Percentiles rank a stretch among this genome's conserved stretches.
These are phyloP conservation scores for Drosophila saltans DNA, from an alignment of 1,140 invertebrate genomes.

Conservation along the genomic window DNA sequence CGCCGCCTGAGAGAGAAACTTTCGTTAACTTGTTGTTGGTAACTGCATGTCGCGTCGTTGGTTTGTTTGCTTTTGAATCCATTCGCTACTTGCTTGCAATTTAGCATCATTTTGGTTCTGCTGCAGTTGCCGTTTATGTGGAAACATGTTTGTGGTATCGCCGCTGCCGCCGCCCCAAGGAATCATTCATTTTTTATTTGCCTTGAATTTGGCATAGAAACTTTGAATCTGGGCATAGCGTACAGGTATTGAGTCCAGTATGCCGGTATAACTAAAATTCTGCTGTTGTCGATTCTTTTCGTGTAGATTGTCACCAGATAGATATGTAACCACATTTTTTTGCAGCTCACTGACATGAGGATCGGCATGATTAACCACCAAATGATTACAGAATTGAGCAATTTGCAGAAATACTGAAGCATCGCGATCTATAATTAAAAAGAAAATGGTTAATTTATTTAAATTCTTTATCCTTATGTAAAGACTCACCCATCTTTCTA, in stretches of 20 bases:
- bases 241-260: slow-evolving; percentile 79
- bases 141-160: slow-evolving; percentile 44
- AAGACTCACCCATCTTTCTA: slow-evolving; percentile 84
- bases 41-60: slow-evolving; percentile 76
- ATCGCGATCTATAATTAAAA: slow-evolving; percentile 69
- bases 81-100: slow-evolving; percentile 58
- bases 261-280: slow-evolving; percentile 81
- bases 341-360: slow-evolving; percentile 75
- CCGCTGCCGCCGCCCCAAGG: slow-evolving; percentile 44
- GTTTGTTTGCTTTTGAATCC: slow-evolving; percentile 69
- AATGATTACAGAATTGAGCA: slow-evolving; percentile 81
- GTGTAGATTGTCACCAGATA: slow-evolving; percentile 79
- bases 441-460: too few relatives aligned
- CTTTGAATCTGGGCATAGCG: slow-evolving; percentile 81
- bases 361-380: slow-evolving; percentile 79
- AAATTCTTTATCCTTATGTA: too few relatives aligned
- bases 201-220: slow-evolving; percentile 82
- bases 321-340: slow-evolving; percentile 77
- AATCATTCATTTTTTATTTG: slow-evolving; percentile 78
- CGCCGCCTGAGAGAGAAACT: slow-evolving; percentile 57
- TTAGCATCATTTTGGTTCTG: slow-evolving; percentile 69
- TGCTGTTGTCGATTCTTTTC: slow-evolving; percentile 79
- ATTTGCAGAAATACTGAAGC: slow-evolving; percentile 78
- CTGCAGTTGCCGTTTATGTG: slow-evolving; percentile 53
- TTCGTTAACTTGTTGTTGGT: slow-evolving; percentile 68